Evolutionary conservation across 2,888 invertebrate species (phyloP), one percentile per base, ranked within the genome.

Genomic region (Bibio marci): DNA sequence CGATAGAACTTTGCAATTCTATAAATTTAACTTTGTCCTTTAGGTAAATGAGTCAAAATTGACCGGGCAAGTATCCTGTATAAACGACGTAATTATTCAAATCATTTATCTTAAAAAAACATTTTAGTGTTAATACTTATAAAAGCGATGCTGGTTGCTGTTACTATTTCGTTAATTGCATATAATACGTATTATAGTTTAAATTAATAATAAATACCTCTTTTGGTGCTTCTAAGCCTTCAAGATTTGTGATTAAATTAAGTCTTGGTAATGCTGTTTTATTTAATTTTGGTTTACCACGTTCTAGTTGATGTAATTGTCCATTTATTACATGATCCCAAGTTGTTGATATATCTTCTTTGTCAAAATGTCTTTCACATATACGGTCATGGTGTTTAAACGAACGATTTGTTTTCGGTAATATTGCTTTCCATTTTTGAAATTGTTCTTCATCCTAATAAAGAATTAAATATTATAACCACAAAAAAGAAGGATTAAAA

Each of bases 311-410:
- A 40, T 49, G 50, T 2, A 52, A 26, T 39, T 48, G 17, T 0
- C 55, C 56, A 36, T 50, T 49, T 17, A 56, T 52, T 4, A 46
- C 41, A 32, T 51, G 51, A 26, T 53, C 51, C 46, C 51, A 56
- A 10, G 48, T 49, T 4, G 47, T 48, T 15, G 46, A 37, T 4
- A 56, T 49, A 28, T 54, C 50, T 1, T 48, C 41, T 4, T 44
- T 39, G 2, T 37, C 19, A 40, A 54, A 55, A 43, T 55, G 55
- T 4, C 51, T 37, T 38, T 51, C 49, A 30, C 55, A 56, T 1
- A 56, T 44, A 38, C 51, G 49, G 40, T 55, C 54, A 10, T 41
- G 46, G 1, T 34, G 14, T 39, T 50, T 52, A 17, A 54, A 47
- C 14, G 45, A 39, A 1, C 50, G 47, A 17, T 48, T 35, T 28